Percentiles rank a stretch among this genome's conserved stretches.
phyloP scores from a whole-genome alignment of 2,888 invertebrate genomes.

The Rhimphoctona megacephalus region DNA sequence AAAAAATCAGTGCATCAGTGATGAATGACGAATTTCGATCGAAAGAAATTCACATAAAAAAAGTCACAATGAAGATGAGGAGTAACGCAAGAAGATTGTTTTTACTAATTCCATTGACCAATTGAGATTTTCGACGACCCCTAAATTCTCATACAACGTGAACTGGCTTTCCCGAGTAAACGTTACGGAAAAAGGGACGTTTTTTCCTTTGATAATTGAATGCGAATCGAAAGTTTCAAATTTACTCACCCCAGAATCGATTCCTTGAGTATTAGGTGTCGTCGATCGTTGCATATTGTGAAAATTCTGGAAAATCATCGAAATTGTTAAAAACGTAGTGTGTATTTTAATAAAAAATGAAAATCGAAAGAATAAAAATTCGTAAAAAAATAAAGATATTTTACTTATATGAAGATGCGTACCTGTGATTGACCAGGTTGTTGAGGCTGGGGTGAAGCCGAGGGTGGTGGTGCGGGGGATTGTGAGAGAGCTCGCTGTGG shows the following conservation, averaged over 20 bases:
- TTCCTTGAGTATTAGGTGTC: conserved; percentile 92
- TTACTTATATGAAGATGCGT: conserved; percentile 24
- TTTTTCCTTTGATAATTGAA: neutral
- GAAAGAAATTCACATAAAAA: neutral
- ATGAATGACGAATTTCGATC: neutral
- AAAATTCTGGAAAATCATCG: conserved; percentile 87
- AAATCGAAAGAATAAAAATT: neutral
- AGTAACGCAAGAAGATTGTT: neutral
- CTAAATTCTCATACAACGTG: neutral
- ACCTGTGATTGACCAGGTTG: conserved; percentile 81
- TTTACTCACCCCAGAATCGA: conserved; percentile 90
- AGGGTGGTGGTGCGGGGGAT: conserved; percentile 83
- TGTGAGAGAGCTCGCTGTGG: conserved; percentile 83
- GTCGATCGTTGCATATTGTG: conserved; percentile 91
- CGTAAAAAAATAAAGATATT: neutral
- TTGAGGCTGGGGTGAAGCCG: conserved; percentile 83
- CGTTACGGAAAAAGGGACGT: neutral
- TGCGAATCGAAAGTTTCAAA: neutral
- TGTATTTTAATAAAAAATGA: conserved; percentile 9
- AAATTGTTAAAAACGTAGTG: conserved; percentile 34
- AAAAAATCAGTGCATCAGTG: neutral
- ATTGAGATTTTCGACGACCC: conserved; percentile 2
- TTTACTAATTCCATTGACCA: neutral
- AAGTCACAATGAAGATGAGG: neutral
- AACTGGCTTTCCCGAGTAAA: neutral